Evolutionary conservation across 2,888 invertebrate species (phyloP).

Genomic region (Lasioglossum morio): DNA sequence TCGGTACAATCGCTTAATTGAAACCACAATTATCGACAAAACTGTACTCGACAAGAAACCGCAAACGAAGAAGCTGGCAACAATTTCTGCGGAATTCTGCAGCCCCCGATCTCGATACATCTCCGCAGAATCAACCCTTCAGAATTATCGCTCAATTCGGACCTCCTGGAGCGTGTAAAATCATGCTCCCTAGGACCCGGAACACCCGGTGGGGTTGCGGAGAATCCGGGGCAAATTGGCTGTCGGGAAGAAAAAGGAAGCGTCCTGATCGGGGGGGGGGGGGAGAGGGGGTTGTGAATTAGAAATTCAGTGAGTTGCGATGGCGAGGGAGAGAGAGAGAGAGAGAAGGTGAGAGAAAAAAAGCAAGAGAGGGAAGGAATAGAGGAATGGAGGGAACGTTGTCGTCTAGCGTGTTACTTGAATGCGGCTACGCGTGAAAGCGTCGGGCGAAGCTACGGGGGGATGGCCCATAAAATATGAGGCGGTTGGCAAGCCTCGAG

Average conservation of each 20-base stretch:
- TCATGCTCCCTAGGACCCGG: neutral
- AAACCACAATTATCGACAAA: neutral
- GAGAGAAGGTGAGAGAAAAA: neutral
- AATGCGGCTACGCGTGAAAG: constrained; percentile 46
- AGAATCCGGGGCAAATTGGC: constrained; percentile 16
- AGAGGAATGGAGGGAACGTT: neutral
- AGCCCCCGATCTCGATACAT: neutral
- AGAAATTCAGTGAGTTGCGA: constrained; percentile 38
- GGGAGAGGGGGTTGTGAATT: constrained; percentile 32
- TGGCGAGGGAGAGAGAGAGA: too few relatives aligned
- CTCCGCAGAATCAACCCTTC: neutral
- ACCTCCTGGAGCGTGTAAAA: neutral
- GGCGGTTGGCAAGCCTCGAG: constrained; percentile 52
- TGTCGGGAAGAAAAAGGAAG: neutral
- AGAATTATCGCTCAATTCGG: neutral
- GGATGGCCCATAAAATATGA: constrained; percentile 59
- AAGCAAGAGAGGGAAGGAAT: neutral
- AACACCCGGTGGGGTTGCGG: neutral
- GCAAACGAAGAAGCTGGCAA: rapidly evolving
- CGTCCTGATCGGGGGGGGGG: constrained; percentile 23
- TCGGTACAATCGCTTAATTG: neutral
- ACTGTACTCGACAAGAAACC: neutral
- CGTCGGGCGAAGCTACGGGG: constrained; percentile 37
- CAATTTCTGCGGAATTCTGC: neutral
- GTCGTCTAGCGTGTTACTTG: constrained; percentile 41